phyloP scores from a whole-genome alignment of 2,888 invertebrate species.

The Apodemia arnacis region DNA sequence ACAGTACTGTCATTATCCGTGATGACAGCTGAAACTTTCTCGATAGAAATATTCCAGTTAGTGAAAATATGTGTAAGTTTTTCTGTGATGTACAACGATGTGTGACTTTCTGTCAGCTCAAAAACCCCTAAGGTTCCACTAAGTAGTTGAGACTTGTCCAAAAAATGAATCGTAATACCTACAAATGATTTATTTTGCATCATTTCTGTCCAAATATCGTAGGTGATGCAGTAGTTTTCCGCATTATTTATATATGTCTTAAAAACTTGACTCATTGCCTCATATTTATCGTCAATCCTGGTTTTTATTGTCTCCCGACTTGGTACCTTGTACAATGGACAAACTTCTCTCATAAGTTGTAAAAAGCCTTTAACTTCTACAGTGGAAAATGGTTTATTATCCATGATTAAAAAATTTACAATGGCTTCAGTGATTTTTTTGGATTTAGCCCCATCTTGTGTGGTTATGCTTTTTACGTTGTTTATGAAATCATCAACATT shows the following conservation, averaged over 20 bases:
- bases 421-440: conserved; percentile 39
- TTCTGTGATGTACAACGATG: conserved; percentile 42
- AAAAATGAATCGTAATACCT: conserved; percentile 55
- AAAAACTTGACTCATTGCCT: conserved; percentile 17
- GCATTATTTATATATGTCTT: conserved; percentile 34
- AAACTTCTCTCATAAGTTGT: conserved; percentile 62
- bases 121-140: conserved; percentile 56
- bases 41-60: conserved; percentile 48
- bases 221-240: conserved; percentile 40
- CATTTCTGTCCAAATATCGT: conserved; percentile 57
- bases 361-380: conserved; percentile 63
- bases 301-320: conserved; percentile 31
- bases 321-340: conserved; percentile 49
- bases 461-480: conserved; percentile 8
- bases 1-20: conserved; percentile 72
- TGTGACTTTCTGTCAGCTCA: conserved; percentile 55
- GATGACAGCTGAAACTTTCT: conserved; percentile 68
- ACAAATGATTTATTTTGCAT: conserved; percentile 65
- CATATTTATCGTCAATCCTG: conserved; percentile 11
- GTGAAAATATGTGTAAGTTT: conserved; percentile 51
- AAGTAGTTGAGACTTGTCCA: conserved; percentile 38
- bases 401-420: conserved; percentile 62
- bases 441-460: conserved; percentile 7
- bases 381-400: conserved; percentile 59
- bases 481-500: conserved; percentile 2